phyloP scores from a whole-genome alignment of 2,888 invertebrate genomes.

The Tiphia femorata region DNA sequence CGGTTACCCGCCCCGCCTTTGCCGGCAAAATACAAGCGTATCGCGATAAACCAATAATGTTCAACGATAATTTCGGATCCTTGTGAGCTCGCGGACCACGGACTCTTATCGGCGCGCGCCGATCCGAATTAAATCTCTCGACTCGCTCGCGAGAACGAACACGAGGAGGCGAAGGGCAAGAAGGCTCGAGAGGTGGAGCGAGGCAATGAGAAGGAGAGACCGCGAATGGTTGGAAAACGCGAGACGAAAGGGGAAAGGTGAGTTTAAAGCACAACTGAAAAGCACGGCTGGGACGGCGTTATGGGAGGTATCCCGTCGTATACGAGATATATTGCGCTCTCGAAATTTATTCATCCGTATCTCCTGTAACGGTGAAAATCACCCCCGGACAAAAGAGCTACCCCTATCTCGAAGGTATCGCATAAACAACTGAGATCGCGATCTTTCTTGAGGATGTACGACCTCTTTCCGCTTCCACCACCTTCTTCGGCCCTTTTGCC shows the following conservation, averaged over 20 bases:
- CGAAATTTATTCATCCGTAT: conserved; percentile 45
- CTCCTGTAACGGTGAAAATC: conserved; percentile 41
- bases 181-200: background rate
- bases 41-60: conserved; percentile 19
- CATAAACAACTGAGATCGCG: conserved; percentile 61
- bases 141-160: conserved; percentile 13
- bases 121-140: conserved; percentile 26
- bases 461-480: conserved; percentile 1
- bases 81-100: background rate
- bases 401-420: conserved; percentile 53
- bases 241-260: conserved; percentile 17
- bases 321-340: conserved; percentile 28
- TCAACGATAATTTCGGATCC: conserved; percentile 19
- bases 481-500: background rate
- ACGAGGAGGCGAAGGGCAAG: background rate
- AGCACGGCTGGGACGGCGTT: conserved; percentile 4
- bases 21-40: conserved; percentile 6
- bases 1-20: background rate
- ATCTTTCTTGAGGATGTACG: conserved; percentile 50
- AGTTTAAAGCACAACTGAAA: conserved; percentile 19
- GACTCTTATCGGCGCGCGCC: conserved; percentile 16
- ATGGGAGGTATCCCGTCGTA: background rate
- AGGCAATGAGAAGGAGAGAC: background rate
- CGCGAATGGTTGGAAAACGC: conserved; percentile 18
- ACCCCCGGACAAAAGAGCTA: conserved; percentile 56